Conservation (phyloP, 2,888 invertebrate genomes). For the Molanna angustata region DNA sequence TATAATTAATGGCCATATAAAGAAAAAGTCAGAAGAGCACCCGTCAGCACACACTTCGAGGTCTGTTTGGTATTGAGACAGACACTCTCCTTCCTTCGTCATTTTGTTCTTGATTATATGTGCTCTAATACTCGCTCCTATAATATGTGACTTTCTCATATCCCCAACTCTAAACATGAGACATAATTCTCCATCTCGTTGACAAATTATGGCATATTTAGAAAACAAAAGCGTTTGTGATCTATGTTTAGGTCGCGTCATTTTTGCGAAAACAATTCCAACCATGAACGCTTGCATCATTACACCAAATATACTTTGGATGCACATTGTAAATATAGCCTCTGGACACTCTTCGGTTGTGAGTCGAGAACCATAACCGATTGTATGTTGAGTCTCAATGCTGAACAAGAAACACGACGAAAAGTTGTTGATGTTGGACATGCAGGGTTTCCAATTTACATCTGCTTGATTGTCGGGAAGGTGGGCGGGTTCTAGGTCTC, state of each 20-base stretch:
- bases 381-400: conserved; percentile 94
- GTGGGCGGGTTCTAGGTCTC: conserved; percentile 73
- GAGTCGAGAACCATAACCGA: conserved; percentile 80
- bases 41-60: conserved; percentile 72
- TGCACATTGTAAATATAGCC: conserved; percentile 90
- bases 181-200: conserved; percentile 80
- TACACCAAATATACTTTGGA: conserved; percentile 90
- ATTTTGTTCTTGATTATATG: conserved; percentile 77
- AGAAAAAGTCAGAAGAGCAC: conserved; percentile 83
- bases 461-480: conserved; percentile 55
- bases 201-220: conserved; percentile 81
- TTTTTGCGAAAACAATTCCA: conserved; percentile 92
- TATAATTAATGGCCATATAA: conserved; percentile 95
- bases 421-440: conserved; percentile 81
- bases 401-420: conserved; percentile 93
- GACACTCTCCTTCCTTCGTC: conserved; percentile 77
- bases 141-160: conserved; percentile 91
- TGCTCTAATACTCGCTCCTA: conserved; percentile 85
- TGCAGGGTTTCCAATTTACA: conserved; percentile 77
- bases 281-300: conserved; percentile 80
- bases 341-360: conserved; percentile 93
- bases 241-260: conserved; percentile 90
- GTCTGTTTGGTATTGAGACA: conserved; percentile 81
- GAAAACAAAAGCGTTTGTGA: conserved; percentile 94
- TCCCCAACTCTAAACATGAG: conserved; percentile 93